Evolutionary conservation across 1,140 invertebrate species (phyloP), one percentile per base, ranked within the genome.

Genomic region (Apis laboriosa): DNA sequence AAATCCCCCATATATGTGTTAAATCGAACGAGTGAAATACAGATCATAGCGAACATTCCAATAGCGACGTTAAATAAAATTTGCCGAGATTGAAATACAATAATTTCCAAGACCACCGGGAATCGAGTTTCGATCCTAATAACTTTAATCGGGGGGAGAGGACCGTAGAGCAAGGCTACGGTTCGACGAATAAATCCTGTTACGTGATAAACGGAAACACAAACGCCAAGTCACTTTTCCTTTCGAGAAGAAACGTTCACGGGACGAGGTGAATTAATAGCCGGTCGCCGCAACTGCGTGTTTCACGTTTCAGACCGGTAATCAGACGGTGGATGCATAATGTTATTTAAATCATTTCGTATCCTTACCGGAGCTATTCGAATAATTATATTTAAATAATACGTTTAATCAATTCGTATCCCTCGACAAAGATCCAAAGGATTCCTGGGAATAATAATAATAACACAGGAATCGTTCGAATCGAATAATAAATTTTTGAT

Each of bases 151-250:
- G 43, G 5, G 9, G 49, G 0, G 24, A 24, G 24, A n/a, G 24
- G 24, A 0, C 24, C 68, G 5, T 24, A 4, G 13, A 53, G 28
- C 55, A 13, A 60, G 72, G 17, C 19, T 43, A 24, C 15, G 13
- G 51, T 24, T 53, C 43, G 24, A 53, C 49, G 43, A 53, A 28
- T 51, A 66, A 66, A 55, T 24, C 21, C 61, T 21, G 61, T 53
- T 64, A 12, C 61, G 51, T 28, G 61, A 66, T 28, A 77, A 66
- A 77, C 61, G 61, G 61, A 77, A 66, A 77, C 74, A 28, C 61
- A 66, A 76, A 76, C 60, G 61, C 17, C 49, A 34, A 64, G 61
- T 66, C 49, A 66, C 75, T 77, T 77, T 77, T 77, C 75, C 75
- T 77, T 77, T 77, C 49, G 75, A 24, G 75, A 53, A 53, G 51